Conservation (phyloP, 2,797 vertebrate genomes). For the Nyctalus aviator region DNA sequence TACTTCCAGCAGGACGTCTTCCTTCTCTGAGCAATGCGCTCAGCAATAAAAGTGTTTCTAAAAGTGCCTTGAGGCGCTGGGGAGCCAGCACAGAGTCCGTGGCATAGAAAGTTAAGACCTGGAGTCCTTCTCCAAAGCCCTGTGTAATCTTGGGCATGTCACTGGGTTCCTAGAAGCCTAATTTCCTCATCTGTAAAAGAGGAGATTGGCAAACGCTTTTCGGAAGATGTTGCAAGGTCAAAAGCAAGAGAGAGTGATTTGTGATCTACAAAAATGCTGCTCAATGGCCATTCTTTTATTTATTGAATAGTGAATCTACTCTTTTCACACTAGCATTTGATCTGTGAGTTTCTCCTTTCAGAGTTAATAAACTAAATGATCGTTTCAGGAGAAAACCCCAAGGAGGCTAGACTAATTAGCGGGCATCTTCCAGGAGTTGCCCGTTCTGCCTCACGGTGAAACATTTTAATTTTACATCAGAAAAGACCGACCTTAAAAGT, state of each 20-base stretch:
- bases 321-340: conserved; percentile 1
- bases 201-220: conserved; percentile 50
- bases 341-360: conserved; percentile 21
- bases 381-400: conserved; percentile 9
- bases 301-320: background rate
- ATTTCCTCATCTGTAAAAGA: conserved; percentile 53
- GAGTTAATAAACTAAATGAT: background rate
- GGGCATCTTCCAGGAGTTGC: background rate
- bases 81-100: background rate
- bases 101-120: background rate
- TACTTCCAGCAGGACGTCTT: background rate
- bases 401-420: background rate
- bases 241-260: conserved; percentile 55
- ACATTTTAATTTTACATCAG: conserved; percentile 13
- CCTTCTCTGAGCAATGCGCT: background rate
- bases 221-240: conserved; percentile 47
- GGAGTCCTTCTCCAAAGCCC: conserved; percentile 36
- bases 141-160: conserved; percentile 33
- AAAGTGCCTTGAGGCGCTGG: background rate
- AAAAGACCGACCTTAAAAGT: background rate
- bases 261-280: background rate
- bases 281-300: background rate
- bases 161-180: conserved; percentile 59
- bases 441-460: background rate
- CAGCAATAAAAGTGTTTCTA: background rate